A percentile compares a stretch with the other conserved stretches of the same genome.
These are phyloP conservation scores for Raja brachyura DNA, from an alignment of 2,113 vertebrate genomes.

Conservation along the genomic window DNA sequence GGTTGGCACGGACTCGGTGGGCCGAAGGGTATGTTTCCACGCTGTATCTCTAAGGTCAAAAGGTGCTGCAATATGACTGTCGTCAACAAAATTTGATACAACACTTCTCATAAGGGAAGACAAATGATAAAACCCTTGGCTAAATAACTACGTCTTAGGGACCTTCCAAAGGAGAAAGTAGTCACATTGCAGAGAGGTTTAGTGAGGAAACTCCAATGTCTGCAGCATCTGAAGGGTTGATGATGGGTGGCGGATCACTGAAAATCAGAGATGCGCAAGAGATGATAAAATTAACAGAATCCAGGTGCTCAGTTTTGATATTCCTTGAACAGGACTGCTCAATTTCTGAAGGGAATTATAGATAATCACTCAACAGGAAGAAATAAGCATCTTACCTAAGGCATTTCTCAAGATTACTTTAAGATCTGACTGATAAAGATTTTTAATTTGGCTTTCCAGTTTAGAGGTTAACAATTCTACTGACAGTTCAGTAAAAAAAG, in stretches of 20 bases:
- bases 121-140: too few species aligned
- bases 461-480: not conserved
- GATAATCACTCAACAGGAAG: not conserved
- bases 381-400: not conserved
- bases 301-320: not conserved
- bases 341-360: not conserved
- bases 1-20: too few species aligned
- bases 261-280: not conserved
- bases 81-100: too few species aligned
- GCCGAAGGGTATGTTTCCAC: too few species aligned
- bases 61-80: too few species aligned
- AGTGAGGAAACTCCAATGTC: too few species aligned
- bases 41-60: too few species aligned
- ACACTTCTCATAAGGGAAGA: too few species aligned
- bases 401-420: not conserved
- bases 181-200: too few species aligned
- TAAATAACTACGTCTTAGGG: too few species aligned
- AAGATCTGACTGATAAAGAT: not conserved
- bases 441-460: not conserved
- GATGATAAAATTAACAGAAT: not conserved
- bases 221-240: not conserved
- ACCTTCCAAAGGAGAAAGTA: too few species aligned
- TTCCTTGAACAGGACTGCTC: not conserved
- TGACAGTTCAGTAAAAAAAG: not conserved
- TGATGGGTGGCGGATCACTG: not conserved